Percentiles rank a stretch among this genome's conserved stretches.
Evolutionary conservation across 2,888 invertebrate species (phyloP).

Genomic region (Alloplasta piceator): DNA sequence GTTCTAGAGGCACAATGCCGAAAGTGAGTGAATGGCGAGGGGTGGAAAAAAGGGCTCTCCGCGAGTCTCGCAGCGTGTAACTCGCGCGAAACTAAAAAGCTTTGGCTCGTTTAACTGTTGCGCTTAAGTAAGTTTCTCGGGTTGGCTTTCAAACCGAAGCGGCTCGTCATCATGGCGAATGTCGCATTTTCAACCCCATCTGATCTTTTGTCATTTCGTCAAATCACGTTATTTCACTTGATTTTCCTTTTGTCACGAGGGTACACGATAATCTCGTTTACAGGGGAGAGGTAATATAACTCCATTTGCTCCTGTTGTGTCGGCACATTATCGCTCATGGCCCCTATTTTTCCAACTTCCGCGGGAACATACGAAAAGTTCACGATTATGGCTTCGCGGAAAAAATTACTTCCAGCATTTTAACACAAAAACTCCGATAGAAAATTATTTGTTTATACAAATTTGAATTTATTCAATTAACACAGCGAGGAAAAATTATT

Average conservation of each 20-base stretch:
- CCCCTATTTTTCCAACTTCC: constrained; percentile 1
- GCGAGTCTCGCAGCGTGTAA: not conserved
- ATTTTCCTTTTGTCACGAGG: constrained; percentile 47
- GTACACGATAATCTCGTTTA: constrained; percentile 21
- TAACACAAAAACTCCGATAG: not conserved
- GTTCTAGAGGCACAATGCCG: constrained; percentile 10
- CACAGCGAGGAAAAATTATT: not conserved
- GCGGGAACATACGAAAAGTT: not conserved
- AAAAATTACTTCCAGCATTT: not conserved
- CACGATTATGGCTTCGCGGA: not conserved
- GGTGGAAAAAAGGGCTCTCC: not conserved
- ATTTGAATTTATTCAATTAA: not conserved
- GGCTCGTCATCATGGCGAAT: not conserved
- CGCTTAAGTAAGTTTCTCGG: constrained; percentile 51
- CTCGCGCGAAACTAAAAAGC: constrained; percentile 32
- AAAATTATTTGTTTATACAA: not conserved
- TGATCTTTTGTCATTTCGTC: constrained; percentile 20
- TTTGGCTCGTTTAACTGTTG: constrained; percentile 45
- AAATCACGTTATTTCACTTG: constrained; percentile 37
- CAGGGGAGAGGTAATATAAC: constrained; percentile 9
- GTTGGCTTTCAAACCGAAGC: constrained; percentile 26
- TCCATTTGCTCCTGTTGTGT: constrained; percentile 4
- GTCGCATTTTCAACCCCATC: constrained; percentile 17
- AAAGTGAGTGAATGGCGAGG: constrained; percentile 24
- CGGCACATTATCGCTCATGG: constrained; percentile 23